Conservation (phyloP, 2,797 vertebrate species). For the Fratercula arctica region DNA sequence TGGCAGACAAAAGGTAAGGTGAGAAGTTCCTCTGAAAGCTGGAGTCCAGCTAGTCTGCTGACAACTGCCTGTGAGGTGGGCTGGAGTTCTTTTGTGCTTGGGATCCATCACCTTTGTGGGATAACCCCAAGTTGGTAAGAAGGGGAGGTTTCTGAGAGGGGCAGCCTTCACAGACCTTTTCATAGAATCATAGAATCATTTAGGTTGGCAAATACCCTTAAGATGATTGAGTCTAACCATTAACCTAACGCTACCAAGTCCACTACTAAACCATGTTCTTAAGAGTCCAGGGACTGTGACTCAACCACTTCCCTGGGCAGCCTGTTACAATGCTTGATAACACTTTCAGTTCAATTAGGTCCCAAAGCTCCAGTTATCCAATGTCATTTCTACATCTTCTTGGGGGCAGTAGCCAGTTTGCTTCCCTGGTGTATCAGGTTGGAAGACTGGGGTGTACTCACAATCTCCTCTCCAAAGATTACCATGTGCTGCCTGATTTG, state of each 20-base stretch:
- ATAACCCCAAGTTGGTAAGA: rapidly evolving
- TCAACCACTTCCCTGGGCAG: background rate
- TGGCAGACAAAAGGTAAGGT: background rate
- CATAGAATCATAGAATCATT: background rate
- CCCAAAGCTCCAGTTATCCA: background rate
- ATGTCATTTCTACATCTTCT: background rate
- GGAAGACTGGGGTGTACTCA: background rate
- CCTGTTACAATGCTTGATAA: background rate
- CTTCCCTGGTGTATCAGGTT: background rate
- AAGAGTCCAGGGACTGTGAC: background rate
- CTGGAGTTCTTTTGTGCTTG: background rate
- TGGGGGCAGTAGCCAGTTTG: background rate
- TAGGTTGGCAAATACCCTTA: background rate
- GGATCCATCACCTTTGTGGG: background rate
- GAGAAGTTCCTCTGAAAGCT: background rate
- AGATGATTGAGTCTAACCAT: rapidly evolving
- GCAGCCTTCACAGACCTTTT: background rate
- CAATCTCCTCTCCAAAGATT: background rate
- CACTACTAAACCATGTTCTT: background rate
- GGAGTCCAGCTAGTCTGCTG: background rate
- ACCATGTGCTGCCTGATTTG: background rate
- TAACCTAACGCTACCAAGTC: background rate
- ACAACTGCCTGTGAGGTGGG: background rate
- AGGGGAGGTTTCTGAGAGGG: background rate
- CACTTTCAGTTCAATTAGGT: rapidly evolving